A percentile compares a stretch with the other conserved stretches of the same genome.
Evolutionary conservation across 1,140 invertebrate species (phyloP).

Genomic region (Bombus turneri): DNA sequence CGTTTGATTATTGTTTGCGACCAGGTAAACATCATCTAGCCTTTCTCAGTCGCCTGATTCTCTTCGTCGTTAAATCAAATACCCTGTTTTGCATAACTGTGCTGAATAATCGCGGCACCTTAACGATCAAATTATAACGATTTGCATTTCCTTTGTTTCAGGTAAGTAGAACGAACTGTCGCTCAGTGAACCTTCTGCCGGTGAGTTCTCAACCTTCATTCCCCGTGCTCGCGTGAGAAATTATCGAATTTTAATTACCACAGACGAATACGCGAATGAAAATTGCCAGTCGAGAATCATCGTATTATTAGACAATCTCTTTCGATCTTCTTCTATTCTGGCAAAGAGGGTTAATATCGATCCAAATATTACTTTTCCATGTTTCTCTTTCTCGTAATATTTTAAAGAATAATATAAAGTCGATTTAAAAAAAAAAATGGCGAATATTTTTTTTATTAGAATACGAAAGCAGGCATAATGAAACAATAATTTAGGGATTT

Average conservation of each 20-base stretch:
- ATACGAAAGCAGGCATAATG: no score
- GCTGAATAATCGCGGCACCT: slow-evolving; percentile 13
- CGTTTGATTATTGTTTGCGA: not conserved
- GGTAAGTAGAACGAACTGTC: slow-evolving; percentile 38
- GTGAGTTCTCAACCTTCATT: not conserved
- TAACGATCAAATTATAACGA: slow-evolving; percentile 31
- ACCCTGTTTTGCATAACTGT: slow-evolving; percentile 8
- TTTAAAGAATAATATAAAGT: no score
- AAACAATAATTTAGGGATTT: no score
- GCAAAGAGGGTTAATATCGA: not conserved
- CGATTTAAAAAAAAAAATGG: no score
- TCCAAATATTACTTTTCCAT: no score
- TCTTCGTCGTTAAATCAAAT: not conserved
- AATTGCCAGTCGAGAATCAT: not conserved
- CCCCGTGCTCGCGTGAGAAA: not conserved
- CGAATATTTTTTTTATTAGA: no score
- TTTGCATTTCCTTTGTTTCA: slow-evolving; percentile 49
- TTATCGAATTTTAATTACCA: slow-evolving; percentile 34
- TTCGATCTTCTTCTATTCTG: not conserved
- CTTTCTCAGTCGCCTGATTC: not conserved
- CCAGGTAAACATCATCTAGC: not conserved
- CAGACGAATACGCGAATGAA: not conserved
- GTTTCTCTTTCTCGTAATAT: no score
- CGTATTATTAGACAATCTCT: not conserved
- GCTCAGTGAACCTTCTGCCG: not conserved